phyloP scores from a whole-genome alignment of 2,797 vertebrate species.

The Anabas testudineus region DNA sequence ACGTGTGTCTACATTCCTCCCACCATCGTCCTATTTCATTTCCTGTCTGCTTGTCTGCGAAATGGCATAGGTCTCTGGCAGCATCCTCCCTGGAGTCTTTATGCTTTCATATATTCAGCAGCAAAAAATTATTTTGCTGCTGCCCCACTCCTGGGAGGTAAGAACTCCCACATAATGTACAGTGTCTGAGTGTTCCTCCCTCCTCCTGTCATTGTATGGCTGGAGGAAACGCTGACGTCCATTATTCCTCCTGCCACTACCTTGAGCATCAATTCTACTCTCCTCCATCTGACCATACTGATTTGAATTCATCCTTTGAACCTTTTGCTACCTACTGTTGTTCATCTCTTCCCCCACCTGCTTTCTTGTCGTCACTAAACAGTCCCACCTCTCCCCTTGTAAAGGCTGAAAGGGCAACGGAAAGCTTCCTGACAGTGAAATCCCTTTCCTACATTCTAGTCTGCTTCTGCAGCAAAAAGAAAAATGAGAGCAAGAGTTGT shows the following conservation, averaged over 20 bases:
- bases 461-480: slow-evolving; percentile 33
- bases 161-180: slow-evolving; percentile 45
- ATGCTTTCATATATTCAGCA: slow-evolving; percentile 45
- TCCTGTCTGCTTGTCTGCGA: slow-evolving; percentile 62
- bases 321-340: slow-evolving; percentile 28
- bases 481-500: slow-evolving; percentile 20
- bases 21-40: slow-evolving; percentile 45
- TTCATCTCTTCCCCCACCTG: slow-evolving; percentile 25
- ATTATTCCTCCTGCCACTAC: slow-evolving; percentile 33
- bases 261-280: slow-evolving; percentile 28
- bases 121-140: slow-evolving; percentile 45
- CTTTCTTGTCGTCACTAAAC: slow-evolving; percentile 24
- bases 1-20: slow-evolving; percentile 16
- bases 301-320: slow-evolving; percentile 50
- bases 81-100: slow-evolving; percentile 33
- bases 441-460: slow-evolving; percentile 44
- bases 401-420: slow-evolving; percentile 34
- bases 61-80: slow-evolving; percentile 34
- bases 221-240: too few relatives aligned
- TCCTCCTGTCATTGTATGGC: not conserved
- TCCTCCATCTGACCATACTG: slow-evolving; percentile 22
- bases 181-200: not conserved
- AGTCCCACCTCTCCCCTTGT: slow-evolving; percentile 23
- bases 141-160: slow-evolving; percentile 33
- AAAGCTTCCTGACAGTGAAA: slow-evolving; percentile 45